phyloP scores from a whole-genome alignment of 1,140 invertebrate genomes.

The Xylocopa sonorina region DNA sequence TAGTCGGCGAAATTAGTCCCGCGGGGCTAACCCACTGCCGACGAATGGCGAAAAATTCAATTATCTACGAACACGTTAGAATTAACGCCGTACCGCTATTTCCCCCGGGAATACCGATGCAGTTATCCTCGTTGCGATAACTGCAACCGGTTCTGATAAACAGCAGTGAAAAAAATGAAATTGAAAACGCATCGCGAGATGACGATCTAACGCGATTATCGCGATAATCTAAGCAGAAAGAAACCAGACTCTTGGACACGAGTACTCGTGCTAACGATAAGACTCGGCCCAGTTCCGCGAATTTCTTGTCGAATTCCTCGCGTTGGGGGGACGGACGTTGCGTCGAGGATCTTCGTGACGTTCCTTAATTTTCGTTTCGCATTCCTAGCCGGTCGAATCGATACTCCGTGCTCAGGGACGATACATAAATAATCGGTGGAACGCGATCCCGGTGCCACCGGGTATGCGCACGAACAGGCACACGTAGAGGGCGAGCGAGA shows the following conservation, averaged over 20 bases:
- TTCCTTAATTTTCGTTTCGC: slow-evolving; percentile 53
- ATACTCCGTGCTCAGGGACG: slow-evolving; percentile 31
- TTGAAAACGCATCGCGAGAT: too few relatives aligned
- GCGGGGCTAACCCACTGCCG: neutral
- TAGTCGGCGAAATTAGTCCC: slow-evolving; percentile 49
- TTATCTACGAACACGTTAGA: too few relatives aligned
- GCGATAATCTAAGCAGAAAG: too few relatives aligned
- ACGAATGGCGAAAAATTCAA: slow-evolving; percentile 43
- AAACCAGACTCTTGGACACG: neutral
- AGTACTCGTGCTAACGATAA: neutral
- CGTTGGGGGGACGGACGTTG: neutral
- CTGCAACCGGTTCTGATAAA: too few relatives aligned
- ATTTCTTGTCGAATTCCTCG: neutral
- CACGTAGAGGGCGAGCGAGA: slow-evolving; percentile 9
- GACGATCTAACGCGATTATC: too few relatives aligned
- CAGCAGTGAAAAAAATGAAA: too few relatives aligned
- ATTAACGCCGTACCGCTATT: too few relatives aligned
- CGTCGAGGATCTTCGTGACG: slow-evolving; percentile 42
- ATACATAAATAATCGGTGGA: slow-evolving; percentile 59
- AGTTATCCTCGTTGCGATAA: too few relatives aligned
- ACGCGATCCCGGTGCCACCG: neutral
- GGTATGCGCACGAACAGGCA: neutral
- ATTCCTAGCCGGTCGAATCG: slow-evolving; percentile 42
- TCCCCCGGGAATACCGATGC: too few relatives aligned
- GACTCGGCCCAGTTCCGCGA: neutral